These are phyloP conservation scores for Osmerus mordax DNA, from an alignment of 2,113 vertebrate species.

Conservation along the genomic window DNA sequence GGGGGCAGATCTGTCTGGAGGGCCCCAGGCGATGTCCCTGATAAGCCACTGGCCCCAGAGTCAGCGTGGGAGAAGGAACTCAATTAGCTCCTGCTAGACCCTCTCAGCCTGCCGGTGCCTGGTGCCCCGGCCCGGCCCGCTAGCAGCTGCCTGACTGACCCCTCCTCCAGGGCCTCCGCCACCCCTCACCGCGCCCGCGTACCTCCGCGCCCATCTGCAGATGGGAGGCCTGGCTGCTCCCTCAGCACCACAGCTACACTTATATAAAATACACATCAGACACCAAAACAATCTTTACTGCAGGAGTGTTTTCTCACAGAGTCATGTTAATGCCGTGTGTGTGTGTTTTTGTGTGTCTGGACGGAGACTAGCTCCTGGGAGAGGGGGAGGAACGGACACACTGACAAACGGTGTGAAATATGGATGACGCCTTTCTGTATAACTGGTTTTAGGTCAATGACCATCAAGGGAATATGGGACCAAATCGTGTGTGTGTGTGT, in stretches of 20 bases:
- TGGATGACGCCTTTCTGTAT: conserved; percentile 47
- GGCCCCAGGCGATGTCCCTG: conserved; percentile 68
- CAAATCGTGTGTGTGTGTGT: conserved; percentile 23
- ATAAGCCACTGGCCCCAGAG: conserved; percentile 74
- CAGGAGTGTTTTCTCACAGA: conserved; percentile 22
- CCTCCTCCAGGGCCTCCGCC: background rate
- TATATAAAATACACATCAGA: too few species aligned
- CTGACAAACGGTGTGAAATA: conserved; percentile 50
- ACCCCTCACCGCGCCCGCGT: too few species aligned
- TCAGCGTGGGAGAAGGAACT: conserved; percentile 69
- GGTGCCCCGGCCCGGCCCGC: background rate
- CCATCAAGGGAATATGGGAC: conserved; percentile 60
- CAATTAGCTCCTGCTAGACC: conserved; percentile 77
- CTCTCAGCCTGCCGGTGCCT: conserved; percentile 36
- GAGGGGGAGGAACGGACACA: background rate
- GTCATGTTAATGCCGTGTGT: conserved; percentile 16
- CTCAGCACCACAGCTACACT: too few species aligned
- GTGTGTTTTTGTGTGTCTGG: background rate
- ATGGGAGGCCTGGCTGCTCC: too few species aligned
- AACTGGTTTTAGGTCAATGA: conserved; percentile 65
- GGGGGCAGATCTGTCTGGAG: conserved; percentile 67
- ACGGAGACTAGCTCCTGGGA: too few species aligned
- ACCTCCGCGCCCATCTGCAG: too few species aligned
- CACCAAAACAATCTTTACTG: too few species aligned
- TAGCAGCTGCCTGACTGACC: conserved; percentile 1